Conservation (phyloP, 2,113 vertebrate genomes). For the Vidua macroura region DNA sequence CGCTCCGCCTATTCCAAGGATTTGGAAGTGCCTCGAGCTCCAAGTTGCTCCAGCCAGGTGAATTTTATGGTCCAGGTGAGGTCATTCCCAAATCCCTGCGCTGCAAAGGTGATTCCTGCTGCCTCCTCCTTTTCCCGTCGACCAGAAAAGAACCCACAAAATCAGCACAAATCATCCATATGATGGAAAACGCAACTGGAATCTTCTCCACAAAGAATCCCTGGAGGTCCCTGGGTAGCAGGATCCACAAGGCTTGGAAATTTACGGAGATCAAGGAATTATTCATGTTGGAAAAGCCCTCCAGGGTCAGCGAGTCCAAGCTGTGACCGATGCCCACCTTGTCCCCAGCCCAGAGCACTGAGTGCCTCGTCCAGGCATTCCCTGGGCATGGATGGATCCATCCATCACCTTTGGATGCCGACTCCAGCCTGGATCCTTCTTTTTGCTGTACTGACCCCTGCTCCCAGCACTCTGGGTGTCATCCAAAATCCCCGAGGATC, state of each 20-base stretch:
- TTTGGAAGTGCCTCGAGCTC: not conserved
- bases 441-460: not conserved
- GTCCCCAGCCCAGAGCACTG: not conserved
- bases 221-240: not conserved
- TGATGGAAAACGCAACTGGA: fast-evolving
- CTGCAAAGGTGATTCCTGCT: not conserved
- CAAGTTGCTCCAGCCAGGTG: not conserved
- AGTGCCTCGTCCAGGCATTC: not conserved
- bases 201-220: not conserved
- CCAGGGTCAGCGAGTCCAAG: not conserved
- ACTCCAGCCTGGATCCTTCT: not conserved
- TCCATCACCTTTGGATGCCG: fast-evolving
- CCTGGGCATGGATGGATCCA: not conserved
- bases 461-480: not conserved
- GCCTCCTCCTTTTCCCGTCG: not conserved
- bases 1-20: not conserved
- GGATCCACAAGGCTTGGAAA: not conserved
- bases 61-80: not conserved
- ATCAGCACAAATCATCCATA: not conserved
- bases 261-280: not conserved
- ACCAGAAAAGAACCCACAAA: fast-evolving
- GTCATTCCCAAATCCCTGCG: not conserved
- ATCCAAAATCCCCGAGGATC: not conserved
- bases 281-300: not conserved
- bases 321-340: fast-evolving